Evolutionary conservation across 2,888 invertebrate species (phyloP), one percentile per base, ranked within the genome.

Genomic region (Trachelus troglodyta): DNA sequence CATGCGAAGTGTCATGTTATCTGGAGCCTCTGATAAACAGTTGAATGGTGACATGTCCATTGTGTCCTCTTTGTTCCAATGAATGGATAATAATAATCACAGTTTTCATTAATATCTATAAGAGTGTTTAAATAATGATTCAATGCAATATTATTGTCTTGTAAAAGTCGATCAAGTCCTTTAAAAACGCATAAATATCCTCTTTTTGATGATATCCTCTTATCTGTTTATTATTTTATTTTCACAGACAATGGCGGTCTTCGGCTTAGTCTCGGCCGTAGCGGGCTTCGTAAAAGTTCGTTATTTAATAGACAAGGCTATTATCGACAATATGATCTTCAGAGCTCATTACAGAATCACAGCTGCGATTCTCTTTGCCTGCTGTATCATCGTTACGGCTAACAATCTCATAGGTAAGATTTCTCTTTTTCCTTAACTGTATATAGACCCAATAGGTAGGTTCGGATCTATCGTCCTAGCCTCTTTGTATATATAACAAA

Each of bases 211-310:
- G 3, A 35, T 35, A 12, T 35, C 35, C 12, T 35, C 35, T 35
- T 35, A 76, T 79, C 76, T 68, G 23, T 75, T 34, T 15, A 23
- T 56, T 23, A 40, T 68, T 79, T 75, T 76, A 83, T 75, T 83
- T 77, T 85, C 83, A 11, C 85, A 87, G 87, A 76, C 83, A 89
- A 97, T 97, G 97, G 95, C 96, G 89, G 94, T 97, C 83, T 95
- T 96, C 90, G 96, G 96, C 83, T 94, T 97, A 94, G 95, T 96
- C 85, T 97, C 97, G 89, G 96, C 97, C 86, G 96, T 97, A 87
- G 97, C 97, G 93, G 96, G 97, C 93, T 97, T 97, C 92, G 95
- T 97, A 87, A 97, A 97, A 93, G 96, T 97, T 91, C 96, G 97
- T 92, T 96, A 96, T 94, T 94, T 97, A 85, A 94, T 96, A 90